Evolutionary conservation across 2,113 vertebrate species (phyloP).

Genomic region (Pelecanus crispus): DNA sequence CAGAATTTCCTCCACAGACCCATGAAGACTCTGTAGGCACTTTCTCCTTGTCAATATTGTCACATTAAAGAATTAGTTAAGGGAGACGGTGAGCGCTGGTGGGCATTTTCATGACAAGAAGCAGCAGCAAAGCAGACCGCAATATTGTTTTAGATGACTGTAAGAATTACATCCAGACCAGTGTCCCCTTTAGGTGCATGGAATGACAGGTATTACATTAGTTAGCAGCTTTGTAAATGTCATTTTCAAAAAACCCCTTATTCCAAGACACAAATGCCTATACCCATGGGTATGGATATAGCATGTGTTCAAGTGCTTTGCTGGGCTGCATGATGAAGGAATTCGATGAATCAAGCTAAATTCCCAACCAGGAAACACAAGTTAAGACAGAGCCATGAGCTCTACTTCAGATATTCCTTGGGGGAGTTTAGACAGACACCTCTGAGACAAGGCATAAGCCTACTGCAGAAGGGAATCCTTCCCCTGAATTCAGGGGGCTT

Average conservation of each 20-base stretch:
- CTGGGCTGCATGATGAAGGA: background rate
- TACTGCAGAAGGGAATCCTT: background rate
- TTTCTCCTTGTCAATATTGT: background rate
- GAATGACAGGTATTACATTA: background rate
- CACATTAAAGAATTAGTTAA: background rate
- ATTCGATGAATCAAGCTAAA: background rate
- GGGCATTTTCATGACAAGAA: background rate
- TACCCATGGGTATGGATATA: background rate
- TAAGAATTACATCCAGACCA: background rate
- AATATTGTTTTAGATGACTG: background rate
- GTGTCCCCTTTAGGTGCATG: background rate
- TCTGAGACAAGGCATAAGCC: background rate
- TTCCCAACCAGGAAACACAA: background rate
- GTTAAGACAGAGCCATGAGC: background rate
- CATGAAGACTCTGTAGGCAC: background rate
- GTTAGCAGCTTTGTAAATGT: background rate
- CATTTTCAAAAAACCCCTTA: background rate
- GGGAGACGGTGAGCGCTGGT: rapidly evolving
- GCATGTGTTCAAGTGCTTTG: background rate
- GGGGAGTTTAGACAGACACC: background rate
- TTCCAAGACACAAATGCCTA: background rate
- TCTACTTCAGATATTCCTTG: background rate
- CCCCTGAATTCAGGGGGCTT: background rate
- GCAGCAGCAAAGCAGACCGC: background rate
- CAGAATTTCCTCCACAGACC: background rate